Base-by-base conservation (phyloP, 1,140 invertebrate genomes). In the Drosophila tropicalis region DNA sequence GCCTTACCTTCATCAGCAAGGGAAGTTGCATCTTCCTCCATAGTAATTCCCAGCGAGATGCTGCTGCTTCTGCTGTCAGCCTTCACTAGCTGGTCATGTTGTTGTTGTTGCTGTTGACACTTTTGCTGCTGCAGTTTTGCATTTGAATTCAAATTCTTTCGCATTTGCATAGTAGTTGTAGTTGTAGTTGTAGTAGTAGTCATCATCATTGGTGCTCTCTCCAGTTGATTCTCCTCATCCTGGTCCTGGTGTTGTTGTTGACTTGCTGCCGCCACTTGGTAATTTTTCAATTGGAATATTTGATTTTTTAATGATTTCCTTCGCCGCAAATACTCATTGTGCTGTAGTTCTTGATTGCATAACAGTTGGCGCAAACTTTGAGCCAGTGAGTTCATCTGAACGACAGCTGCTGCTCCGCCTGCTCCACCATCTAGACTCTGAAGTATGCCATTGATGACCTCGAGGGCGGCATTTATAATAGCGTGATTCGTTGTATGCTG, bases 391-490 rank as follows among this genome's bases (percentile, higher is more conserved):
- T 62, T 44, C 40, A 36, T 22, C 39, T 64, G 44, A 13, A 62
- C 17, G 13, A 62, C 70, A 61, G 3, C 9, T n/a, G 80, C 3
- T 96, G 90, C 25, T 60, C 56, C 55, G 65, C 41, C 78, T 7
- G 84, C 55, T 2, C 51, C 54, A 32, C 62, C 70, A 25, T 85
- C 81, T 41, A 91, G 40, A 1, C 81, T 93, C 79, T 95, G 94
- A 1, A 97, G 89, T 29, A 97, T 91, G 79, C 96, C 94, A 76
- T 94, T 94, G 41, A 97, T 92, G 15, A 95, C 94, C 93, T 97
- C 96, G 51, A 97, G 92, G 70, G 95, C 93, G 34, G 96, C 94
- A 78, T 96, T 96, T 73, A 96, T 94, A 19, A 97, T 94, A 92
- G 96, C 96, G 92, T 96, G 96, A 93, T 96, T 95, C 25, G 92